These are phyloP conservation scores for Empis stercorea DNA, from an alignment of 2,888 invertebrate genomes.

Conservation along the genomic window DNA sequence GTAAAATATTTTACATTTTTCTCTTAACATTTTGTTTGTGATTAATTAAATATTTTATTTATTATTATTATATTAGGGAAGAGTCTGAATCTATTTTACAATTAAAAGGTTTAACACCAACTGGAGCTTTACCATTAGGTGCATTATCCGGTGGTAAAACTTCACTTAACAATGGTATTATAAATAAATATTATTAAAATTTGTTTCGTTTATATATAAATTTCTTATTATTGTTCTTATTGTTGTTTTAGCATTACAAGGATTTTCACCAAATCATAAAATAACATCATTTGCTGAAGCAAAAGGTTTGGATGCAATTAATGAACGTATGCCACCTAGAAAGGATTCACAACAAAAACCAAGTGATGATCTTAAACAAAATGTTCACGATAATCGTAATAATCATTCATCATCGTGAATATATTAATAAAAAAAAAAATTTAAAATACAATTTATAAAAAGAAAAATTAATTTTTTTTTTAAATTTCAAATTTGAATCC, in stretches of 20 bases:
- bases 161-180: conserved; percentile 89
- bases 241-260: conserved; percentile 71
- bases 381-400: neutral
- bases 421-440: no score
- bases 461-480: no score
- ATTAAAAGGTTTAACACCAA: conserved; percentile 96
- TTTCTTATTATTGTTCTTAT: no score
- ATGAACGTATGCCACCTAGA: conserved; percentile 97
- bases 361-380: conserved; percentile 15
- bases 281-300: conserved; percentile 99
- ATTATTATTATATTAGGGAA: conserved; percentile 69
- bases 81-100: conserved; percentile 98
- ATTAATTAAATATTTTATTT: no score
- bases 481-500: no score
- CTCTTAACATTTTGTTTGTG: neutral
- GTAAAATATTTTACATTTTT: no score
- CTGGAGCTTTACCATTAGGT: conserved; percentile 92
- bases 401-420: neutral
- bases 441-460: no score
- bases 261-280: conserved; percentile 92
- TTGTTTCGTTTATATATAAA: no score
- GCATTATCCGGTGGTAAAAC: conserved; percentile 95
- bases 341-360: conserved; percentile 64
- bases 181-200: no score
- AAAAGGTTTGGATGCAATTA: conserved; percentile 95